Percentiles rank a stretch among this genome's conserved stretches.
phyloP scores from a whole-genome alignment of 2,113 vertebrate genomes.

The Sylvia atricapilla region DNA sequence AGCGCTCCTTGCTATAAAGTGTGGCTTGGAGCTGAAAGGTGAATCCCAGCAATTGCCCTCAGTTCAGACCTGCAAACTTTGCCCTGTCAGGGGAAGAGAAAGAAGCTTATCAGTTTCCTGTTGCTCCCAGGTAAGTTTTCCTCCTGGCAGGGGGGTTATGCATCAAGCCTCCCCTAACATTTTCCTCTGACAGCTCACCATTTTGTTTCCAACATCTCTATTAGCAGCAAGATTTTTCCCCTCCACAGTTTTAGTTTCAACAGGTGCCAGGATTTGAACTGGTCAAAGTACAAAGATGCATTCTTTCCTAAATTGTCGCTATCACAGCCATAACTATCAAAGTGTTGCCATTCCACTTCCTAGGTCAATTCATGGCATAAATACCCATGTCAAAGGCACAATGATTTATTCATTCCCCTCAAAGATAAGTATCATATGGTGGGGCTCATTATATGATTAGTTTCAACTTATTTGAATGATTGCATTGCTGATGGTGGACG shows the following conservation, averaged over 20 bases:
- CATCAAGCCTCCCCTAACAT: neutral
- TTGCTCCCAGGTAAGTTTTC: slow-evolving; percentile 38
- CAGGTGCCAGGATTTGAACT: slow-evolving; percentile 68
- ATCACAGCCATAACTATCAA: slow-evolving; percentile 60
- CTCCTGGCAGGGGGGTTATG: neutral
- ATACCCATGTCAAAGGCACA: slow-evolving; percentile 68
- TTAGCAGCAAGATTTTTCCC: slow-evolving; percentile 24
- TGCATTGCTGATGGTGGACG: slow-evolving; percentile 50
- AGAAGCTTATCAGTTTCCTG: slow-evolving; percentile 29
- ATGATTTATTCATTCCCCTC: slow-evolving; percentile 77
- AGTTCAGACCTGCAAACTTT: neutral
- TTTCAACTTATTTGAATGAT: slow-evolving; percentile 77
- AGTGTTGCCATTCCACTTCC: slow-evolving; percentile 63
- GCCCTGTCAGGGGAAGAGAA: neutral
- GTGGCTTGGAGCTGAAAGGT: neutral
- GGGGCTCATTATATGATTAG: slow-evolving; percentile 78
- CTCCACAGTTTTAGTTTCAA: slow-evolving; percentile 71
- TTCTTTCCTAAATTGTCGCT: slow-evolving; percentile 64
- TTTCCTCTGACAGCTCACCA: slow-evolving; percentile 22
- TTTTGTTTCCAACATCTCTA: slow-evolving; percentile 60
- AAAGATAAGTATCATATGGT: slow-evolving; percentile 73
- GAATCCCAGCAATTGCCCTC: neutral
- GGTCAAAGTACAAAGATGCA: slow-evolving; percentile 69
- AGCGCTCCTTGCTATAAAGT: neutral
- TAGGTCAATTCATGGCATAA: slow-evolving; percentile 58